Evolutionary conservation across 2,113 vertebrate genomes (phyloP), one percentile per base, ranked within the genome.

Genomic region (Etheostoma spectabile): DNA sequence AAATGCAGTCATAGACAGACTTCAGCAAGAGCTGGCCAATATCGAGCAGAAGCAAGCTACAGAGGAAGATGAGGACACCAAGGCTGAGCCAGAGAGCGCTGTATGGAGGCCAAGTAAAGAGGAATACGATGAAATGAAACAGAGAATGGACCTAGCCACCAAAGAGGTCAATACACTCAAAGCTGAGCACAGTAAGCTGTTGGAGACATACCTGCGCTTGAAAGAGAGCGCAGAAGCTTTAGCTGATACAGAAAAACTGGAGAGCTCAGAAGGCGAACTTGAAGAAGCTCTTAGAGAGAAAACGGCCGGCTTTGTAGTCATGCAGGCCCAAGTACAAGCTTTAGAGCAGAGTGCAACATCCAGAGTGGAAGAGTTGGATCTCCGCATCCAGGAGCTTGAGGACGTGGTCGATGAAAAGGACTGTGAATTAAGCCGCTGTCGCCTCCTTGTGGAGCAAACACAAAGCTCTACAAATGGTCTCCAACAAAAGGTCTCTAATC

Each of bases 1-100:
- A 61, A 96, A 97, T 88, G 96, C 96, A 38, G 97, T 99, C 22
- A 99, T 99, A 71, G 98, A 98, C 51, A 97, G 96, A 78, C 96
- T 99, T 69, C 98, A 99, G 82, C 96, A 97, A 83, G 97, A 99
- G 69, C 92, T 99, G 70, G 86, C 94, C 68, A 94, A 92, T 83
- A 98, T 97, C 30, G 96, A 96, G 77, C 95, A 93, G 74, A 96
- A 96, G 46, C 80, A 94, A 46, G 22, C 85, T 6, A 82, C 92
- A 14, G 80, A 91, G 79, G 91, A 91, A n/a, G 91, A 95, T 13
- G 91, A 95, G 38, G 96, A 95, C 67, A 19, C 92, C 65, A 90
- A 93, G 79, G 87, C 84, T 19, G 94, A 95, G 88, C 70, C 72
- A 3, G 84, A 94, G 59, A 91, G 83, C 45, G 52, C 88, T n/a